Conservation (phyloP, 1,140 invertebrate genomes). For the Drosophila lacteicornis region DNA sequence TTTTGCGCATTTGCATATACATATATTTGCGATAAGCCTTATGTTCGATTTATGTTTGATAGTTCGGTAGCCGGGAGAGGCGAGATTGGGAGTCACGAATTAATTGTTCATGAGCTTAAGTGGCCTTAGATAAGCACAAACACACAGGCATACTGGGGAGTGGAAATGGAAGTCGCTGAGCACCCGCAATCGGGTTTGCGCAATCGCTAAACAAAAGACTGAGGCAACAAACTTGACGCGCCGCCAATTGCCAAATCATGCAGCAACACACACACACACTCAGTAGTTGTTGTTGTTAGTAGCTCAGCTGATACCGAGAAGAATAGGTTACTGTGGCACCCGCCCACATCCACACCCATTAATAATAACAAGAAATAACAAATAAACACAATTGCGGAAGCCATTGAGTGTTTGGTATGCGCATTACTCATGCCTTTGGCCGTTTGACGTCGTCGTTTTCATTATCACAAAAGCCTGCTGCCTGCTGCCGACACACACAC, state of each 20-base stretch:
- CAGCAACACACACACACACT: slow-evolving; percentile 41
- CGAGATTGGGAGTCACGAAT: slow-evolving; percentile 54
- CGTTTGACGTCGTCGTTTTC: slow-evolving; percentile 57
- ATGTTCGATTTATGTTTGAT: slow-evolving; percentile 72
- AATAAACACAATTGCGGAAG: slow-evolving; percentile 54
- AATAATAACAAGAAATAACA: slow-evolving; percentile 14
- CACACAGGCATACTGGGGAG: slow-evolving; percentile 20
- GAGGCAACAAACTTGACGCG: slow-evolving; percentile 78
- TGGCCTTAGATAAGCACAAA: slow-evolving; percentile 53
- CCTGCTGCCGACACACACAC: slow-evolving; percentile 17
- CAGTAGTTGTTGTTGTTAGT: slow-evolving; percentile 38
- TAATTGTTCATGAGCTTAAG: slow-evolving; percentile 50
- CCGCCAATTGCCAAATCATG: slow-evolving; percentile 75
- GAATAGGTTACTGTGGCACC: slow-evolving; percentile 64
- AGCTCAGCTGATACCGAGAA: slow-evolving; percentile 32
- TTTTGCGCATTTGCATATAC: slow-evolving; percentile 38
- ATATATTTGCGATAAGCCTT: slow-evolving; percentile 36
- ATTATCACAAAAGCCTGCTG: slow-evolving; percentile 56
- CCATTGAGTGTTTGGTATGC: slow-evolving; percentile 53
- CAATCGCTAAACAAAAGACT: slow-evolving; percentile 76
- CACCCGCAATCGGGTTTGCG: slow-evolving; percentile 58
- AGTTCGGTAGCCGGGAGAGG: slow-evolving; percentile 58
- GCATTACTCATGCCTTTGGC: slow-evolving; percentile 59
- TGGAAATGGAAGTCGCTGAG: slow-evolving; percentile 16
- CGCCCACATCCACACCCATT: neutral